Evolutionary conservation across 2,113 vertebrate species (phyloP).

Genomic region (Laticauda colubrina): DNA sequence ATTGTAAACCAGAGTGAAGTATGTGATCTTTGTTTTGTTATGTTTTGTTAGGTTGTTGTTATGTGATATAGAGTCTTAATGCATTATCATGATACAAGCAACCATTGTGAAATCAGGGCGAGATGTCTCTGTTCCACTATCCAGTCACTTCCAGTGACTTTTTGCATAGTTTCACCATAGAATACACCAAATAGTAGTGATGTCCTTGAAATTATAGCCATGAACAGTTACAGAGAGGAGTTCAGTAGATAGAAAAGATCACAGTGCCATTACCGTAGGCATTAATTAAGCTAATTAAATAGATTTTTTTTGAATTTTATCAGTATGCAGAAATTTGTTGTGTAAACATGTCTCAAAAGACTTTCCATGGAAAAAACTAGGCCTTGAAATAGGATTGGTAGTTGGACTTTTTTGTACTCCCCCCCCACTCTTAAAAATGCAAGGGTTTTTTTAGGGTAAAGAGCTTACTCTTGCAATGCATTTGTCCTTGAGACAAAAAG

Average conservation of each 20-base stretch:
- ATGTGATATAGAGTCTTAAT: background rate
- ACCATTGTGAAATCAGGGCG: background rate
- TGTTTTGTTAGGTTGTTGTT: background rate
- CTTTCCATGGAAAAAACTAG: background rate
- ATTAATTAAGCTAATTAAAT: conserved; percentile 8
- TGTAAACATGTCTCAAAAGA: conserved; percentile 1
- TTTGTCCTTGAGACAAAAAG: background rate
- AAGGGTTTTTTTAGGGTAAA: background rate
- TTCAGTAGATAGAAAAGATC: background rate
- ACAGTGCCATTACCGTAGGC: background rate
- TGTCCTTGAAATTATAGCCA: background rate
- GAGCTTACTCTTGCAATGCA: background rate
- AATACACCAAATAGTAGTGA: background rate
- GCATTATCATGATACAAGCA: background rate
- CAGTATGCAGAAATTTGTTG: background rate
- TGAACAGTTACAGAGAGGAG: background rate
- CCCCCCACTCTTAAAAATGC: background rate
- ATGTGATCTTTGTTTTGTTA: background rate
- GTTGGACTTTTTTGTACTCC: background rate
- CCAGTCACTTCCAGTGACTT: background rate
- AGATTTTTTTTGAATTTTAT: background rate
- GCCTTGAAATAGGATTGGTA: background rate
- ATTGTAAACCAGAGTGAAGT: background rate
- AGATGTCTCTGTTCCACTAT: background rate
- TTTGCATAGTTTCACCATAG: background rate